Evolutionary conservation across 2,888 invertebrate genomes (phyloP), one percentile per base, ranked within the genome.

Genomic region (Dolichomitus sp.): DNA sequence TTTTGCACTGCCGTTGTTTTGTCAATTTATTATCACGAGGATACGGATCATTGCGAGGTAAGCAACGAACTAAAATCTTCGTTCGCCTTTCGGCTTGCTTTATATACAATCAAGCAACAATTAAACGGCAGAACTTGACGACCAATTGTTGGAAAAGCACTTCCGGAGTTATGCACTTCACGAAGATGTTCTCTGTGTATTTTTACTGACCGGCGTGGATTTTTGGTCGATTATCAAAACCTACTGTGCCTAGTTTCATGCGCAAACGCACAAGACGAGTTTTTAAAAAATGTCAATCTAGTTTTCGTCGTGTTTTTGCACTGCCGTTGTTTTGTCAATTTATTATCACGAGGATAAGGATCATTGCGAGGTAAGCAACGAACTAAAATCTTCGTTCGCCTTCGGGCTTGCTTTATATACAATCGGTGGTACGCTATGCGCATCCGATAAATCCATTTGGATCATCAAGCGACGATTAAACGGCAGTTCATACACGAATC

Each of bases 401-500:
- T 23, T 72, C 54, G 30, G 33, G 59, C 54, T 70, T 74, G 48
- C 73, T 88, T 87, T 87, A 87, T 88, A 88, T 85, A 85, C 81
- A 73, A 75, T 69, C 54, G 42, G 48, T 72, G 45, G 68, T 70
- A 73, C 61, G 79, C 57, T 63, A 30, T 63, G 57, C 27, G 65
- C 65, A 54, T 54, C 14, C 45, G 17, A 66, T 66, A 52, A 23
- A 77, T 68, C 19, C 70, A 75, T 66, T 74, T 45, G 74, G 57
- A 75, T 75, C n/a, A 69, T 68, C 40, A 23, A 66, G 65, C 17
- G 33, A 48, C 57, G 65, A 84, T 86, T 87, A 86, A 87, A 78
- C 30, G 70, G 80, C 82, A 80, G 80, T 89, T 89, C 77, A 75
- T 72, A 88, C 37, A 66, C 88, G 27, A 77, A 87, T 88, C 89